phyloP scores from a whole-genome alignment of 2,797 vertebrate genomes.

The Mallotus villosus region DNA sequence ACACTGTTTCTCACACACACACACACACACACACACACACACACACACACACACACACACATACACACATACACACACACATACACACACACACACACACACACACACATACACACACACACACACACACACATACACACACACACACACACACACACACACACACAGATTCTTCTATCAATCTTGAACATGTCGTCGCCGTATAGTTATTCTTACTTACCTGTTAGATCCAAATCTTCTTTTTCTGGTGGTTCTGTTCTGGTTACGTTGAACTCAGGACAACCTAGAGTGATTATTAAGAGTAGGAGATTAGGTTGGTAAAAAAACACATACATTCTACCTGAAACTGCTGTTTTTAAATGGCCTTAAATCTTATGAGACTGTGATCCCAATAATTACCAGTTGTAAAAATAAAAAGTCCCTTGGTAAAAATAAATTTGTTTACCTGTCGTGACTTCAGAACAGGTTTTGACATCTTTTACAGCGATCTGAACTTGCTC shows the following conservation, averaged over 20 bases:
- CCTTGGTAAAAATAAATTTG: background rate
- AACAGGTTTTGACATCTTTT: rapidly evolving
- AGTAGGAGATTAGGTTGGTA: background rate
- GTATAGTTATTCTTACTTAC: background rate
- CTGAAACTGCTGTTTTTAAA: no score
- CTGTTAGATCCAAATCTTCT: background rate
- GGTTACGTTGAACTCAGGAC: conserved; percentile 4
- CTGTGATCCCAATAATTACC: no score
- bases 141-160: no score
- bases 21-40: no score
- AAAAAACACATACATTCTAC: no score
- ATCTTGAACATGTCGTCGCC: background rate
- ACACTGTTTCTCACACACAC: no score
- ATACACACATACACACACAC: no score
- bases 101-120: no score
- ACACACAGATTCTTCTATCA: background rate
- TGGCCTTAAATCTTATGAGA: no score
- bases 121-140: no score
- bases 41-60: no score
- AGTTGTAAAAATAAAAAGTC: background rate
- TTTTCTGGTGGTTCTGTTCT: background rate
- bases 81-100: no score
- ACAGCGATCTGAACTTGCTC: rapidly evolving
- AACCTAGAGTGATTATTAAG: background rate
- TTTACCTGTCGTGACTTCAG: background rate